phyloP scores from a whole-genome alignment of 2,888 invertebrate species.

The Apamea anceps region DNA sequence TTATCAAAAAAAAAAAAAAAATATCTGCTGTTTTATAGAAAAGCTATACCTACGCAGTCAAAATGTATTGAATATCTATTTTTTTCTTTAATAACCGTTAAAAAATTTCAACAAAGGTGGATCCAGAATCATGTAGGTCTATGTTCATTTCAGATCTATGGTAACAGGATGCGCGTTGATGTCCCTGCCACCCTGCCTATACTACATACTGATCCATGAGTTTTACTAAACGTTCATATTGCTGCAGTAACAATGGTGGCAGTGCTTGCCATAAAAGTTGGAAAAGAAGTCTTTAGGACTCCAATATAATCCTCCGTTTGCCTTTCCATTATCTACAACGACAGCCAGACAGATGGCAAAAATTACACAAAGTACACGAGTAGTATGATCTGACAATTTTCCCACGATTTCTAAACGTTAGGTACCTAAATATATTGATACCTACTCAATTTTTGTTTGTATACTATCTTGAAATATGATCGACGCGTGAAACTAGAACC shows the following conservation, averaged over 20 bases:
- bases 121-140: too few relatives aligned
- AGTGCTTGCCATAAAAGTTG: background rate
- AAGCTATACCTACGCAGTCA: too few relatives aligned
- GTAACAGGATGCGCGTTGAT: too few relatives aligned
- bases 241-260: too few relatives aligned
- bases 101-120: too few relatives aligned
- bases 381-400: conserved; percentile 31
- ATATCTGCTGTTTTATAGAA: too few relatives aligned
- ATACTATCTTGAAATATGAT: conserved; percentile 38
- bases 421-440: conserved; percentile 50
- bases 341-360: background rate
- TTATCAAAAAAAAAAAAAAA: too few relatives aligned
- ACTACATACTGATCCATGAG: background rate
- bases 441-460: conserved; percentile 45
- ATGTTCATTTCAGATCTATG: too few relatives aligned
- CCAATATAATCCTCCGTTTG: background rate
- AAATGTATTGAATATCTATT: too few relatives aligned
- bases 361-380: background rate
- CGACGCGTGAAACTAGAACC: conserved; percentile 40
- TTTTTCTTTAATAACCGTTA: too few relatives aligned
- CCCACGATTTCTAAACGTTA: conserved; percentile 49
- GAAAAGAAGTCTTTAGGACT: background rate
- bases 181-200: too few relatives aligned
- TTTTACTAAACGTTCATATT: too few relatives aligned
- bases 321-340: background rate